Evolutionary conservation across 2,113 vertebrate genomes (phyloP).

Genomic region (Myrmecophaga tridactyla): DNA sequence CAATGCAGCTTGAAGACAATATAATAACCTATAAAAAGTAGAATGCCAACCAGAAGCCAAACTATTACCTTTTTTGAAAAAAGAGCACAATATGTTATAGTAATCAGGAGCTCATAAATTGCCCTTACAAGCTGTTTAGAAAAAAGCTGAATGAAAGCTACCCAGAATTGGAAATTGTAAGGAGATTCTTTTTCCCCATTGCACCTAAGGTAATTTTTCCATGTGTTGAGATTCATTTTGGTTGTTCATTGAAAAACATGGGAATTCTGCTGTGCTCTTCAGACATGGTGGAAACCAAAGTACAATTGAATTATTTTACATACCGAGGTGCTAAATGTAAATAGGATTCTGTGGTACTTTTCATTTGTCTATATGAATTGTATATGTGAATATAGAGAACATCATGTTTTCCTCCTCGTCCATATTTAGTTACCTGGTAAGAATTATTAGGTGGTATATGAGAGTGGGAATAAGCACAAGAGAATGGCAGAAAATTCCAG

Average conservation of each 20-base stretch:
- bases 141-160: constrained; percentile 29
- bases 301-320: neutral
- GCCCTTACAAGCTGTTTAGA: constrained; percentile 54
- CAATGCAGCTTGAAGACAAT: constrained; percentile 54
- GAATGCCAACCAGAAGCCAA: constrained; percentile 54
- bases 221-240: constrained; percentile 56
- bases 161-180: constrained; percentile 47
- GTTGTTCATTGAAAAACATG: constrained; percentile 41
- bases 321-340: neutral
- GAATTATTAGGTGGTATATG: neutral
- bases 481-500: neutral
- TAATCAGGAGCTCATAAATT: constrained; percentile 68
- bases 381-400: neutral
- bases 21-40: constrained; percentile 72
- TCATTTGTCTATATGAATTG: no score
- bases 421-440: neutral
- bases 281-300: neutral
- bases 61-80: constrained; percentile 28
- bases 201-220: constrained; percentile 65
- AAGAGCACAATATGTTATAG: constrained; percentile 72
- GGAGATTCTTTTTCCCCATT: constrained; percentile 49
- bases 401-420: neutral
- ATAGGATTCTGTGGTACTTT: neutral
- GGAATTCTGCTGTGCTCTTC: constrained; percentile 38
- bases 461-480: neutral